A percentile compares a stretch with the other conserved stretches of the same genome.
These are phyloP conservation scores for Blastomussa wellsi DNA, from an alignment of 92 coral and sea anemone genomes.

Conservation along the genomic window DNA sequence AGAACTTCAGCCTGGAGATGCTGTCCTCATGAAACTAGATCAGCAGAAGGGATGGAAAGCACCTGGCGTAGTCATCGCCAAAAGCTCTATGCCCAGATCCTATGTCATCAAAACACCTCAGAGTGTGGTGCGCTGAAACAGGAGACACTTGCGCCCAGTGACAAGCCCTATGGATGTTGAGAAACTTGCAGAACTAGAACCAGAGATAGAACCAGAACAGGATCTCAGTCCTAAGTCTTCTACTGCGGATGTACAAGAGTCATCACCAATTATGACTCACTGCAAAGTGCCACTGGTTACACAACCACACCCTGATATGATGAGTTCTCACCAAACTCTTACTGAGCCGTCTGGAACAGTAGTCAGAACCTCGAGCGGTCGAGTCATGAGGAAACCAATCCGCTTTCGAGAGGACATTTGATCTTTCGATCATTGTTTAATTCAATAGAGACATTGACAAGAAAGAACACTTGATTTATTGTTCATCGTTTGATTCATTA, in stretches of 20 bases:
- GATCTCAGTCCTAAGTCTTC: neutral
- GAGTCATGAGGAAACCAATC: constrained; percentile 4
- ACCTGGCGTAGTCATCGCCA: constrained; percentile 34
- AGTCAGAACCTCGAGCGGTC: constrained; percentile 19
- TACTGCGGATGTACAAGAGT: neutral
- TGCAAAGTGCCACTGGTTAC: neutral
- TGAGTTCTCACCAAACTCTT: neutral
- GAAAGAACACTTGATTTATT: too few relatives aligned
- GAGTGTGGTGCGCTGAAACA: constrained; percentile 39
- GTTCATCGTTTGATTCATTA: too few relatives aligned
- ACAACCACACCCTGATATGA: neutral
- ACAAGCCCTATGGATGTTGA: neutral
- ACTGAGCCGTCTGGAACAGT: neutral
- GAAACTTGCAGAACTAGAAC: neutral
- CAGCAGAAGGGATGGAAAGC: constrained; percentile 32
- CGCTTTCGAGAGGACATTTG: neutral
- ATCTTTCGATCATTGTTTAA: too few relatives aligned
- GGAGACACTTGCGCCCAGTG: constrained; percentile 37
- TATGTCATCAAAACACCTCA: constrained; percentile 22
- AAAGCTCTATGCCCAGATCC: constrained; percentile 22
- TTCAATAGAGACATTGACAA: neutral
- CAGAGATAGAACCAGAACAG: neutral
- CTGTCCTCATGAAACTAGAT: constrained; percentile 28
- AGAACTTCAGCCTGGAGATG: constrained; percentile 32
- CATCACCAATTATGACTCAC: neutral